Conservation (phyloP, 1,140 invertebrate species). For the Stenopsyche tienmushanensis region DNA sequence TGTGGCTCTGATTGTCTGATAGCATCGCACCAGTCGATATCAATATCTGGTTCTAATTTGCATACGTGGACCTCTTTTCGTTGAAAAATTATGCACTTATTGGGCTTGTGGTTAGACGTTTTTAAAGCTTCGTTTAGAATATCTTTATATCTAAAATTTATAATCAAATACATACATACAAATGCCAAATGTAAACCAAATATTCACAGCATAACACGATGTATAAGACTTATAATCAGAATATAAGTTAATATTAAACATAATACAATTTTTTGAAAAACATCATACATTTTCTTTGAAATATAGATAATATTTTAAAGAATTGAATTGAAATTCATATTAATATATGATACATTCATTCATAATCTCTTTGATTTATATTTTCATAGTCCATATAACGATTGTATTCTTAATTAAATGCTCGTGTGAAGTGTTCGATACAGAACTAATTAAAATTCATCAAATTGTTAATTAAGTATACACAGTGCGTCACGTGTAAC, state of each 20-base stretch:
- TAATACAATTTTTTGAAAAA: not conserved
- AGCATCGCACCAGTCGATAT: constrained; percentile 77
- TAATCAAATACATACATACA: too few relatives aligned
- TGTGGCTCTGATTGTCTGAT: constrained; percentile 64
- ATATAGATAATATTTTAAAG: too few relatives aligned
- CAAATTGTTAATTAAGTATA: constrained; percentile 11
- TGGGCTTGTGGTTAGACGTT: constrained; percentile 67
- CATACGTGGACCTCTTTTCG: constrained; percentile 66
- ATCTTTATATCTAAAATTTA: constrained; percentile 72
- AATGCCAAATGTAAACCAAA: too few relatives aligned
- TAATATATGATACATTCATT: too few relatives aligned
- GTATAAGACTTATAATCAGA: not conserved
- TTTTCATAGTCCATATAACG: too few relatives aligned
- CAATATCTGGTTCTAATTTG: constrained; percentile 60
- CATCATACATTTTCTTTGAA: too few relatives aligned
- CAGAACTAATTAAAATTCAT: too few relatives aligned
- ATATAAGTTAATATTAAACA: constrained; percentile 7
- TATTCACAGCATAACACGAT: not conserved
- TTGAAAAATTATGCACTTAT: constrained; percentile 80
- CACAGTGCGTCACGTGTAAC: too few relatives aligned
- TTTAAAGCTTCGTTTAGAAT: constrained; percentile 84
- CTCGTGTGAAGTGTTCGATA: too few relatives aligned
- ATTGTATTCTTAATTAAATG: too few relatives aligned
- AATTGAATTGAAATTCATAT: too few relatives aligned
- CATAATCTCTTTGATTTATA: too few relatives aligned